phyloP scores from a whole-genome alignment of 2,888 invertebrate species.

The Mythimna lalbum region DNA sequence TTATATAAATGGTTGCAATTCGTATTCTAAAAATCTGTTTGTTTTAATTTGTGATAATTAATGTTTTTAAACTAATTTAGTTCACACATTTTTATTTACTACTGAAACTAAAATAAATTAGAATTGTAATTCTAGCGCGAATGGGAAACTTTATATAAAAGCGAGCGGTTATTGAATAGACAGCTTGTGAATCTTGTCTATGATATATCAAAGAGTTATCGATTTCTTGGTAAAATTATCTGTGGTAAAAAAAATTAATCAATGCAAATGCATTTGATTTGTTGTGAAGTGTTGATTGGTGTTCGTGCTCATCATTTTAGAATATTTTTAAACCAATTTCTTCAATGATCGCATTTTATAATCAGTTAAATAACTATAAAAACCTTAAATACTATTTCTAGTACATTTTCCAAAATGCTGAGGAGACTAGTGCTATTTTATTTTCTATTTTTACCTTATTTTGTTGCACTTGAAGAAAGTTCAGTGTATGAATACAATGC shows the following conservation, averaged over 20 bases:
- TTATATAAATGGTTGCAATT: background rate
- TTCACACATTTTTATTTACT: background rate
- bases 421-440: constrained; percentile 64
- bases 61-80: background rate
- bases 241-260: constrained; percentile 27
- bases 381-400: constrained; percentile 8
- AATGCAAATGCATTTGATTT: constrained; percentile 30
- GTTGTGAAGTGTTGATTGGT: constrained; percentile 56
- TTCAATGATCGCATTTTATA: constrained; percentile 36
- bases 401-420: constrained; percentile 66
- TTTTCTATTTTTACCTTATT: constrained; percentile 87
- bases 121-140: background rate
- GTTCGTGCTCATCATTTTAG: constrained; percentile 8
- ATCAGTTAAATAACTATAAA: background rate
- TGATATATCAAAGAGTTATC: constrained; percentile 28
- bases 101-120: background rate
- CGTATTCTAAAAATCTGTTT: background rate
- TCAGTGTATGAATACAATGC: constrained; percentile 90
- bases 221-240: constrained; percentile 29
- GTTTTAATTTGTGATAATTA: background rate
- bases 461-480: constrained; percentile 93
- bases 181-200: constrained; percentile 10
- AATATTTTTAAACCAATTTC: constrained; percentile 22
- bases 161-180: background rate
- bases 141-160: constrained; percentile 1